These are phyloP conservation scores for Athalia cordata DNA, from an alignment of 2,888 invertebrate species.

Conservation along the genomic window DNA sequence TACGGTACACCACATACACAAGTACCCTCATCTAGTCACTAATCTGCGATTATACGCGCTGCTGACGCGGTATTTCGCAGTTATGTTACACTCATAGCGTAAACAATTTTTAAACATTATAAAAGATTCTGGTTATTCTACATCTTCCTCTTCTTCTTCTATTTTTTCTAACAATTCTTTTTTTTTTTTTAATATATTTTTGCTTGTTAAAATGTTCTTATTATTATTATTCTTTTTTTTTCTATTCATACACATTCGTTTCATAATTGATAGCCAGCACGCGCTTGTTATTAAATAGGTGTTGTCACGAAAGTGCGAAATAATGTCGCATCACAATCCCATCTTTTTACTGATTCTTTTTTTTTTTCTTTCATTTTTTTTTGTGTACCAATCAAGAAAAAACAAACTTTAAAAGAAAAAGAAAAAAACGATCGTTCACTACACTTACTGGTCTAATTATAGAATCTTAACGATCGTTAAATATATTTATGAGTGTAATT, in stretches of 20 bases:
- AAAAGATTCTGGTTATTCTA: conserved; percentile 9
- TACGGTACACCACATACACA: neutral
- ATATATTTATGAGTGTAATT: too few relatives aligned
- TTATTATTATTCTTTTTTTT: too few relatives aligned
- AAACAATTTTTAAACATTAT: conserved; percentile 1
- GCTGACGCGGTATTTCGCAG: conserved; percentile 25
- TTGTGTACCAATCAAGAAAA: too few relatives aligned
- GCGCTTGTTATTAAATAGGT: neutral
- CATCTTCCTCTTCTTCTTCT: too few relatives aligned
- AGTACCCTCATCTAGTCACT: neutral
- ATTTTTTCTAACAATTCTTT: conserved; percentile 15
- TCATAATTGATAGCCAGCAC: neutral
- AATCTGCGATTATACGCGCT: conserved; percentile 37
- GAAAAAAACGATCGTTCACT: too few relatives aligned
- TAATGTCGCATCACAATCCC: too few relatives aligned
- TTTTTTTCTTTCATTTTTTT: too few relatives aligned
- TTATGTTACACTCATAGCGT: neutral
- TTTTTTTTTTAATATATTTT: neutral
- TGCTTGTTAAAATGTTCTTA: neutral
- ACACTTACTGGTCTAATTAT: too few relatives aligned
- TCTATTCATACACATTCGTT: neutral
- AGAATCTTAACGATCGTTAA: too few relatives aligned
- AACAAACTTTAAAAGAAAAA: too few relatives aligned
- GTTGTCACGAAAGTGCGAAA: too few relatives aligned
- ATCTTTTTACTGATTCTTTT: too few relatives aligned